Evolutionary conservation across 2,113 vertebrate genomes (phyloP).

Genomic region (Anas platyrhynchos): DNA sequence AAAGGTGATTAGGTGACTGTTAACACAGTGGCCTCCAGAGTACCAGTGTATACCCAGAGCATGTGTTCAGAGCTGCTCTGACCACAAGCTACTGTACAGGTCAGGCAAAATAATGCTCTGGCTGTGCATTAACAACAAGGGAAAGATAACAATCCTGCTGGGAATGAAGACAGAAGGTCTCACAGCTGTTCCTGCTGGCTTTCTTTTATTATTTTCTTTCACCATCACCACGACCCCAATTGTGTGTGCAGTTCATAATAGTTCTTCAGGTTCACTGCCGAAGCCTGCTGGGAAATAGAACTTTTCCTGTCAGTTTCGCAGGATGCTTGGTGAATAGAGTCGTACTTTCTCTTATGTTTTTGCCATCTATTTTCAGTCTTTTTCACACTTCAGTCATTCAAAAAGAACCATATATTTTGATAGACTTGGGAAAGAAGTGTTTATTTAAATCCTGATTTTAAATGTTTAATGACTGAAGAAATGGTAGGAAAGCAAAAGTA

Average conservation of each 20-base stretch:
- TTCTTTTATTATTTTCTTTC: constrained; percentile 1
- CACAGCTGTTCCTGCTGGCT: neutral
- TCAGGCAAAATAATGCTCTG: neutral
- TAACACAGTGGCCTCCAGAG: neutral
- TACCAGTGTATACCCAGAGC: neutral
- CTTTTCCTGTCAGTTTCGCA: neutral
- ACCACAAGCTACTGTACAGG: accelerated
- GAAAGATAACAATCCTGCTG: neutral
- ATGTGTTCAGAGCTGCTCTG: neutral
- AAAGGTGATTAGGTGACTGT: neutral
- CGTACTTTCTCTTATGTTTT: neutral
- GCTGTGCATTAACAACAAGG: neutral
- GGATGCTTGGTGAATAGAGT: neutral
- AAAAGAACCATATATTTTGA: neutral
- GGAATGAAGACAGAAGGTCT: neutral
- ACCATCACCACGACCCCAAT: neutral
- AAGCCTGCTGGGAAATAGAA: neutral
- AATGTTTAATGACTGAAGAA: neutral
- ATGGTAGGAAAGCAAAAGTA: neutral
- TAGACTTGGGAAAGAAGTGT: accelerated
- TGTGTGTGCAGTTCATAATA: neutral
- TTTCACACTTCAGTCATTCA: neutral
- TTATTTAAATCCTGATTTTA: neutral
- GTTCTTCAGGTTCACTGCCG: neutral
- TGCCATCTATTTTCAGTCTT: neutral